Evolutionary conservation across 2,797 vertebrate genomes (phyloP).

Genomic region (Hybognathus amarus): DNA sequence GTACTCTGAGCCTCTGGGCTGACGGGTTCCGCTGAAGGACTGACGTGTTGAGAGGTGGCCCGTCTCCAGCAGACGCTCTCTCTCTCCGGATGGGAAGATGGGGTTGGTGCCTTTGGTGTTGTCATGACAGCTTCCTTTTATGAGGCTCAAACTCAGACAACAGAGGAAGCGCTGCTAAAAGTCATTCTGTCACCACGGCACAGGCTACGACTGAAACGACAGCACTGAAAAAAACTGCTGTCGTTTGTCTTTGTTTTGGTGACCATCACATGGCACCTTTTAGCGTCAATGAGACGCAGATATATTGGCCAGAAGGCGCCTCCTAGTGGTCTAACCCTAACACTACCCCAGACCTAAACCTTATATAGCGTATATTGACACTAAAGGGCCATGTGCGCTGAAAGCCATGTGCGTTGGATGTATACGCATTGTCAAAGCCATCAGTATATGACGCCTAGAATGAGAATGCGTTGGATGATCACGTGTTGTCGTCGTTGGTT

Average conservation of each 20-base stretch:
- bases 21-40: slow-evolving; percentile 76
- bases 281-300: no score
- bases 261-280: not conserved
- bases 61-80: slow-evolving; percentile 25
- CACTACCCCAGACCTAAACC: no score
- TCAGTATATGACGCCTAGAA: no score
- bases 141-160: slow-evolving; percentile 78
- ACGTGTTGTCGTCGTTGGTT: no score
- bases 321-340: no score
- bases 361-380: no score
- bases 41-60: slow-evolving; percentile 60
- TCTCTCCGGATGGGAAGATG: slow-evolving; percentile 45
- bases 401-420: no score
- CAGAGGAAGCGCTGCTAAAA: slow-evolving; percentile 70
- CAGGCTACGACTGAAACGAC: slow-evolving; percentile 70
- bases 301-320: no score
- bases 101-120: slow-evolving; percentile 75
- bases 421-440: no score
- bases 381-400: no score
- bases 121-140: slow-evolving; percentile 80
- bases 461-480: no score
- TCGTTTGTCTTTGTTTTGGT: not conserved
- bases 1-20: slow-evolving; percentile 59
- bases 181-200: slow-evolving; percentile 75
- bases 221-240: slow-evolving; percentile 60